These are phyloP conservation scores for Andrena dorsata DNA, from an alignment of 2,888 invertebrate species.

Conservation along the genomic window DNA sequence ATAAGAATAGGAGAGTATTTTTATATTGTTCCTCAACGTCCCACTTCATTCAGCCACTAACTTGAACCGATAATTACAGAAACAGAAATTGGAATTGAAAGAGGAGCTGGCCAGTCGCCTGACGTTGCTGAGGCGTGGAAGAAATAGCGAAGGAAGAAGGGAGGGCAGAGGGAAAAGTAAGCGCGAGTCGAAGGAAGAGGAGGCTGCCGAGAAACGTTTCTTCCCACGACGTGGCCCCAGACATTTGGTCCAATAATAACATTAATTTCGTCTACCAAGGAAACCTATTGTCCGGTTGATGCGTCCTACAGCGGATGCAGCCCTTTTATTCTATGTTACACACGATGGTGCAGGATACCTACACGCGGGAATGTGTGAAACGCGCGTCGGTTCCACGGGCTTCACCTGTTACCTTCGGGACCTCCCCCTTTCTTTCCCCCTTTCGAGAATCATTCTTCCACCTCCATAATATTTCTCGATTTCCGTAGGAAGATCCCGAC, in stretches of 20 bases:
- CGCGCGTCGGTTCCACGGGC: constrained; percentile 56
- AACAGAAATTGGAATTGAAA: constrained; percentile 1
- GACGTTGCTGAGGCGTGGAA: constrained; percentile 37
- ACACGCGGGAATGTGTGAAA: constrained; percentile 59
- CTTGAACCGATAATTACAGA: not conserved
- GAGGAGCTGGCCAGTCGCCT: constrained; percentile 23
- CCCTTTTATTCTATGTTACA: constrained; percentile 73
- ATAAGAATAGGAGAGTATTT: too few species aligned
- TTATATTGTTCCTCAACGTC: too few species aligned
- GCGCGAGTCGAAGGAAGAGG: constrained; percentile 64
- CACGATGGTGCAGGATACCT: constrained; percentile 57
- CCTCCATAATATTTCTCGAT: constrained; percentile 23
- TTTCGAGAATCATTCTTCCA: constrained; percentile 15
- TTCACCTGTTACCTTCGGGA: constrained; percentile 62
- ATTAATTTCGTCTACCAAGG: constrained; percentile 83
- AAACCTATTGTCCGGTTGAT: constrained; percentile 82
- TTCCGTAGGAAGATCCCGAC: not conserved
- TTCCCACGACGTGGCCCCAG: constrained; percentile 83
- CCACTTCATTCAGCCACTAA: too few species aligned
- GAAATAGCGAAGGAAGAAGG: constrained; percentile 27
- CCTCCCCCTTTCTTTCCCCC: not conserved
- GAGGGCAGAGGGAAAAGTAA: constrained; percentile 51
- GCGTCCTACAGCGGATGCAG: constrained; percentile 79
- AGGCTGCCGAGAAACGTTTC: constrained; percentile 69
- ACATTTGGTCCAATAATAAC: constrained; percentile 85